Conservation (phyloP, 2,113 vertebrate genomes). For the Leptosomus discolor region DNA sequence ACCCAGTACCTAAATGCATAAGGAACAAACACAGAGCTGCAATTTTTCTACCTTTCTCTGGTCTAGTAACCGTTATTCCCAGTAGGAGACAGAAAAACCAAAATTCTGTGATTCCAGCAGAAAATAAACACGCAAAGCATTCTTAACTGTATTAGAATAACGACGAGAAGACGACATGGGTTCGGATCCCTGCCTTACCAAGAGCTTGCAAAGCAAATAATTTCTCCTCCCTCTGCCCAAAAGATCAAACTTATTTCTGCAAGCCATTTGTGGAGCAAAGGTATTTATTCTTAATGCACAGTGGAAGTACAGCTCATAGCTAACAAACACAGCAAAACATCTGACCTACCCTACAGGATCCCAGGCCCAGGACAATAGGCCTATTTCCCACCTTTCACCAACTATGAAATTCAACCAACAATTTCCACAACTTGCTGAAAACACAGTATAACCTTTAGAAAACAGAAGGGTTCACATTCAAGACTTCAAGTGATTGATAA, state of each 20-base stretch:
- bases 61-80: background rate
- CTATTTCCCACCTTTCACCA: background rate
- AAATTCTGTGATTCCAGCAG: background rate
- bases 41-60: background rate
- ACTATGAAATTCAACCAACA: background rate
- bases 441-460: background rate
- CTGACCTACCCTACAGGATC: background rate
- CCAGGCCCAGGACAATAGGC: background rate
- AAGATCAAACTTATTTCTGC: background rate
- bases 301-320: background rate
- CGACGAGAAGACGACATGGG: background rate
- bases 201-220: background rate
- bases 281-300: background rate
- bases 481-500: background rate
- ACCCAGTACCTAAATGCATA: background rate
- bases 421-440: background rate
- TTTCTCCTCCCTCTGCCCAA: background rate
- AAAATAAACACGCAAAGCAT: background rate
- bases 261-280: background rate
- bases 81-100: background rate
- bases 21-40: background rate
- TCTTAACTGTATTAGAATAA: background rate
- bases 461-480: background rate
- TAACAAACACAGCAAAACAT: background rate
- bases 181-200: background rate